Percentiles rank a stretch among this genome's conserved stretches.
These are phyloP conservation scores for Eulithis testata DNA, from an alignment of 2,888 invertebrate genomes.

Conservation along the genomic window DNA sequence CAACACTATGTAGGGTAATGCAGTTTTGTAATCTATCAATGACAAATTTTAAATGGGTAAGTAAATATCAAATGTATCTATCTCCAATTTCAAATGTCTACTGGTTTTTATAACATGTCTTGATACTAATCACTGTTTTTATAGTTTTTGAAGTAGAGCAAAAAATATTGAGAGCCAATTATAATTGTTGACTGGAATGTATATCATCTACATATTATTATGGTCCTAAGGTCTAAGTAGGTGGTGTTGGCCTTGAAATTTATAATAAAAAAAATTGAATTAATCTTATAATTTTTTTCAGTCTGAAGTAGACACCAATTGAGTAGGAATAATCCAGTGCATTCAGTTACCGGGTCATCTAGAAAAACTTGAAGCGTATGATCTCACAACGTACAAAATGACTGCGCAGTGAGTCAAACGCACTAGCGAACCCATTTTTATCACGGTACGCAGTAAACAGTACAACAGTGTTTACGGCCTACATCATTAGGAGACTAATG, in stretches of 20 bases:
- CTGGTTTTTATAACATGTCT: constrained; percentile 32
- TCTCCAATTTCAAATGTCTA: constrained; percentile 23
- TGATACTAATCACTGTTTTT: constrained; percentile 33
- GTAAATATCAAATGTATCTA: too few relatives aligned
- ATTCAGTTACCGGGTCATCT: too few relatives aligned
- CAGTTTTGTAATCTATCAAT: constrained; percentile 15
- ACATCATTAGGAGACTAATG: constrained; percentile 20
- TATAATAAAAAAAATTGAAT: neutral
- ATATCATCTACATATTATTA: neutral
- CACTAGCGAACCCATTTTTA: neutral
- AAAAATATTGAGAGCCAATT: constrained; percentile 3
- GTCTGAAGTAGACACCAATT: neutral
- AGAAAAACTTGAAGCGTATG: too few relatives aligned
- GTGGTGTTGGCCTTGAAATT: neutral
- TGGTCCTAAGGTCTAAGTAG: neutral
- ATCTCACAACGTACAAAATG: too few relatives aligned
- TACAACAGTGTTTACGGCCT: constrained; percentile 3
- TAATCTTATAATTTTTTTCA: neutral
- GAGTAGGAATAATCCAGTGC: too few relatives aligned
- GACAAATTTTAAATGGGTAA: constrained; percentile 7
- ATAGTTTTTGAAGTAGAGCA: constrained; percentile 16
- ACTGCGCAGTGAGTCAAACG: too few relatives aligned
- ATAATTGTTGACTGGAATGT: neutral
- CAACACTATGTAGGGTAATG: constrained; percentile 1
- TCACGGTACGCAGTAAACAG: neutral